Evolutionary conservation across 2,888 invertebrate species (phyloP).

Genomic region (Orthosia cruda): DNA sequence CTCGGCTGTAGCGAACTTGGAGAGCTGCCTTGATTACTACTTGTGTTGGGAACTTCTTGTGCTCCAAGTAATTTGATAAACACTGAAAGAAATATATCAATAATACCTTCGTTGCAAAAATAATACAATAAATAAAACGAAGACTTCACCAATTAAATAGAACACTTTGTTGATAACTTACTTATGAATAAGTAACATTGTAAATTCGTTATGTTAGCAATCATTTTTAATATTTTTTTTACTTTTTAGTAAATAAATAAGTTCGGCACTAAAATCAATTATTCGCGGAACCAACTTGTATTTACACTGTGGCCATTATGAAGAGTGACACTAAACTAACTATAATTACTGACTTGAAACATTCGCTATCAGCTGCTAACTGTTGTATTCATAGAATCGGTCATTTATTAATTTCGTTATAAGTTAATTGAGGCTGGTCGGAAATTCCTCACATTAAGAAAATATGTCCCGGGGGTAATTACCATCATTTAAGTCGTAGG

Average conservation of each 20-base stretch:
- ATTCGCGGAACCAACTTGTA: neutral
- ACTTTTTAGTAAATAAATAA: neutral
- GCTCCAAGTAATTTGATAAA: conserved; percentile 50
- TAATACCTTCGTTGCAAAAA: neutral
- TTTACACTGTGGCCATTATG: conserved; percentile 6
- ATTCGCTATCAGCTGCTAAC: neutral
- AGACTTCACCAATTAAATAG: neutral
- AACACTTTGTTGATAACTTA: conserved; percentile 23
- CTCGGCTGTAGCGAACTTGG: conserved; percentile 62
- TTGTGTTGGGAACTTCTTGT: conserved; percentile 46
- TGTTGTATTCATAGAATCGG: conserved; percentile 12
- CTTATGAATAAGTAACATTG: conserved; percentile 28
- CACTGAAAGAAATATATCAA: conserved; percentile 49
- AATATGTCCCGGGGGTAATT: conserved; percentile 4
- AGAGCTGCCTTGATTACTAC: conserved; percentile 46
- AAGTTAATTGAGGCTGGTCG: conserved; percentile 29
- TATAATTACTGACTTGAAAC: conserved; percentile 9
- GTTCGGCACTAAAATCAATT: neutral
- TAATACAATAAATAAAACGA: neutral
- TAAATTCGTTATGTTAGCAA: neutral
- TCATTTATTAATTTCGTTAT: conserved; percentile 9
- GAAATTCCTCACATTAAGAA: conserved; percentile 40
- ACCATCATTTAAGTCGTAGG: neutral
- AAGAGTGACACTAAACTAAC: conserved; percentile 15
- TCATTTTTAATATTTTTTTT: conserved; percentile 18